These are phyloP conservation scores for Drosophila jambulina DNA, from an alignment of 1,140 invertebrate genomes.

Conservation along the genomic window DNA sequence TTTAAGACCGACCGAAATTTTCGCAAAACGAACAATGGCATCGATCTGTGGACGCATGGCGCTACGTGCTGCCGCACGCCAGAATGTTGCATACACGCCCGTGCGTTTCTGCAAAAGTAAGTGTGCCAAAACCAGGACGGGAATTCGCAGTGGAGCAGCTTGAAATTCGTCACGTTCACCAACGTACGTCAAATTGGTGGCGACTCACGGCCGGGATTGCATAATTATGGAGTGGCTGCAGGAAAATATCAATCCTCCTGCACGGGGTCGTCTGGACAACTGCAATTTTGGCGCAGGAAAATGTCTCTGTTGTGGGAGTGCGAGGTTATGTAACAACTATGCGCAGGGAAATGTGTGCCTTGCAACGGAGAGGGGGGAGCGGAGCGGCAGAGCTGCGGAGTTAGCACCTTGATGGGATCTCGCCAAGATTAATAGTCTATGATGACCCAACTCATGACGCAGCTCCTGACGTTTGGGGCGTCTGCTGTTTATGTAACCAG, in stretches of 20 bases:
- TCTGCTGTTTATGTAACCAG: slow-evolving; percentile 64
- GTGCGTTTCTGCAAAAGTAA: slow-evolving; percentile 86
- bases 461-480: neutral
- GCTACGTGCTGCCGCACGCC: slow-evolving; percentile 85
- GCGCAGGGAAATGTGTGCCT: slow-evolving; percentile 54
- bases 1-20: slow-evolving; percentile 68
- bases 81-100: slow-evolving; percentile 85
- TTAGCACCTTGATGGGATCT: slow-evolving; percentile 38
- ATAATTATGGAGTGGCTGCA: slow-evolving; percentile 41
- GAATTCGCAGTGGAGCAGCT: slow-evolving; percentile 8
- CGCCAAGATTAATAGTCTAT: neutral
- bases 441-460: slow-evolving; percentile 14
- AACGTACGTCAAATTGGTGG: neutral
- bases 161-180: slow-evolving; percentile 51
- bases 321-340: slow-evolving; percentile 76
- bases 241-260: neutral
- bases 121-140: slow-evolving; percentile 34
- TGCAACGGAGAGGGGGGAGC: slow-evolving; percentile 4
- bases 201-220: slow-evolving; percentile 40
- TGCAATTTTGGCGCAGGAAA: slow-evolving; percentile 13
- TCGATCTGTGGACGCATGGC: slow-evolving; percentile 86
- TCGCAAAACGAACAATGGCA: slow-evolving; percentile 86
- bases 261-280: neutral
- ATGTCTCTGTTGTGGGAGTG: slow-evolving; percentile 17
- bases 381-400: slow-evolving; percentile 11